Evolutionary conservation across 2,113 vertebrate species (phyloP), one percentile per base, ranked within the genome.

Genomic region (Neodontobutis hainanensis): DNA sequence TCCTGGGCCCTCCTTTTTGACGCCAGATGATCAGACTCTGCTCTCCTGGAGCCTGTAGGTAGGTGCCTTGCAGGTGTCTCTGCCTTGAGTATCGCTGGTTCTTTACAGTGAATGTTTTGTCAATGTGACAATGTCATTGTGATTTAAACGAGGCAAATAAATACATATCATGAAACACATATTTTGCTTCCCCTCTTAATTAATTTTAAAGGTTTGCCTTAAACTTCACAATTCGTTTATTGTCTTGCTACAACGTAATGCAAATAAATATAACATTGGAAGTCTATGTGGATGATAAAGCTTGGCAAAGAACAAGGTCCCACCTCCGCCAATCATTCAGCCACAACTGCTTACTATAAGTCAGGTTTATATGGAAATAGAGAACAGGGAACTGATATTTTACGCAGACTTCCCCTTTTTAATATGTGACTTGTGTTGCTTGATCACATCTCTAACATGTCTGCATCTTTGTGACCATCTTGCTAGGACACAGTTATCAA

Each of bases 61-160:
- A n/a, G 78, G 6, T 68, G 57, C 81, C 58, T 61, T 58, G 75
- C 90, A 91, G 89, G 87, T 92, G 86, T 78, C 73, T 70, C 73
- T 70, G 47, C 53, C 27, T 51, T 45, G 32, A 2, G 19, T 1
- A 55, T 6, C 59, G 9, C 43, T 46, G 3, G 44, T 36, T 5
- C 11, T 27, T 10, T 68, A 45, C 49, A n/a, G 11, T 67, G 4
- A 46, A 40, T n/a, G n/a, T n/a, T n/a, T n/a, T n/a, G n/a, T n/a
- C n/a, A n/a, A n/a, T n/a, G n/a, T n/a, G n/a, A n/a, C n/a, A n/a
- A n/a, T n/a, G n/a, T n/a, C n/a, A n/a, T n/a, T n/a, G n/a, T n/a
- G n/a, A n/a, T 68, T 53, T 38, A 43, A 50, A 55, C 11, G 4
- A 46, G 8, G 16, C 7, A 43, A 45, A 35, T 5, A 36, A 51